Evolutionary conservation across 2,797 vertebrate genomes (phyloP).

Genomic region (Danio albolineatus): DNA sequence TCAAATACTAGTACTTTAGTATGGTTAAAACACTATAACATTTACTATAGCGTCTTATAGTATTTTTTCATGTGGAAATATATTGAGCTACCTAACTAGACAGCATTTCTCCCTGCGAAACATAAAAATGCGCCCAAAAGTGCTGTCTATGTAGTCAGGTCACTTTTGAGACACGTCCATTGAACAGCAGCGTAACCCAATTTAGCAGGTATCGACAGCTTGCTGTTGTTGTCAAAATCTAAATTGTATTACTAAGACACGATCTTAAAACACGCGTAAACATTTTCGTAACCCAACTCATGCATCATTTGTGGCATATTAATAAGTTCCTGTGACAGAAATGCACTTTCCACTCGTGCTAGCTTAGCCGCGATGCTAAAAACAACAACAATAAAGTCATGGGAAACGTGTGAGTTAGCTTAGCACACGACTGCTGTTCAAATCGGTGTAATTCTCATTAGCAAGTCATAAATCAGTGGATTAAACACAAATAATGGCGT

Average conservation of each 20-base stretch:
- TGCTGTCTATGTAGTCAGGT: not conserved
- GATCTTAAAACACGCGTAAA: not conserved
- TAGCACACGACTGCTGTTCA: not conserved
- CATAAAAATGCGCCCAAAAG: not conserved
- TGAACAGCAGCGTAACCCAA: not conserved
- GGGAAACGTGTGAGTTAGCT: slow-evolving; percentile 1
- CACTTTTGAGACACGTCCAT: not conserved
- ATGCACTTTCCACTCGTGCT: not conserved
- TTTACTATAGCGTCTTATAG: no score
- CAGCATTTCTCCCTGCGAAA: not conserved
- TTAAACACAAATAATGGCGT: slow-evolving; percentile 9
- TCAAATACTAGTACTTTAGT: no score
- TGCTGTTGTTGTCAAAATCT: not conserved
- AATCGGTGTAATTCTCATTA: not conserved
- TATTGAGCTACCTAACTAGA: not conserved
- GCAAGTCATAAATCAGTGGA: not conserved
- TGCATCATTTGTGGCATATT: not conserved
- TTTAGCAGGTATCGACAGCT: not conserved
- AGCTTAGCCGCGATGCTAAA: slow-evolving; percentile 45
- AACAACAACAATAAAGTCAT: slow-evolving; percentile 33
- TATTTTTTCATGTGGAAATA: no score
- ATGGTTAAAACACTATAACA: no score
- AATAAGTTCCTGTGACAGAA: not conserved
- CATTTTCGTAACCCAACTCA: not conserved
- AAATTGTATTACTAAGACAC: not conserved